Base-by-base conservation (phyloP, 2,113 vertebrate species). In the Xiphias gladius region DNA sequence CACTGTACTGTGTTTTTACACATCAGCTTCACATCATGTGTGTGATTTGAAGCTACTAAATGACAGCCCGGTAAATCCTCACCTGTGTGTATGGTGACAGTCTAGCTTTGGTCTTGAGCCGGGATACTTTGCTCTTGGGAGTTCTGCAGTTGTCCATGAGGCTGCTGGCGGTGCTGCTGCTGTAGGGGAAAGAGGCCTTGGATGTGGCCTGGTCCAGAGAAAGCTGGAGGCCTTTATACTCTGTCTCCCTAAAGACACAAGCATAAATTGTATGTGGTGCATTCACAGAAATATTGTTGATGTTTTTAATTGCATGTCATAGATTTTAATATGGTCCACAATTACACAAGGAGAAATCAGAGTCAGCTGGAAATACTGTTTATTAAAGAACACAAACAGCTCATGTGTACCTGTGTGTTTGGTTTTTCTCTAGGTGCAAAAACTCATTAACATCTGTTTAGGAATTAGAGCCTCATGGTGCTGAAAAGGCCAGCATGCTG, bases 161-260 rank as follows among this genome's bases (percentile, higher is more conserved):
- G 88, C 84, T 91, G 89, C 95, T 91, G 68, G 95, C 90, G 39
- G 94, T 94, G 79, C 96, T 95, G 90, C 95, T 98, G 93, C 93
- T 86, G n/a, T 96, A 98, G 80, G 96, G 93, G 82, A 97, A 97
- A 1, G 96, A 89, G 32, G 96, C 94, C 93, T 98, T 99, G 86
- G 96, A 95, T 22, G 96, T 95, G 87, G 97, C 95, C 93, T 99
- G 98, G 94, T 99, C 98, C 92, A 99, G 87, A 22, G 98, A 99
- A 52, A 99, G 96, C 90, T 99, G 98, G 2, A 99, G 95, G 68
- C 97, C 98, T 95, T 99, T 99, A 79, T 99, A 99, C 90, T 99
- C 98, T 0, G 97, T 98, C 86, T 99, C 97, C 93, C 98, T 99
- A 86, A 69, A 90, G 35, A 93, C 65, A 92, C 16, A 78, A 66